Percentiles rank a stretch among this genome's conserved stretches.
phyloP scores from a whole-genome alignment of 2,888 invertebrate genomes.

The Rhorus exstirpatorius region DNA sequence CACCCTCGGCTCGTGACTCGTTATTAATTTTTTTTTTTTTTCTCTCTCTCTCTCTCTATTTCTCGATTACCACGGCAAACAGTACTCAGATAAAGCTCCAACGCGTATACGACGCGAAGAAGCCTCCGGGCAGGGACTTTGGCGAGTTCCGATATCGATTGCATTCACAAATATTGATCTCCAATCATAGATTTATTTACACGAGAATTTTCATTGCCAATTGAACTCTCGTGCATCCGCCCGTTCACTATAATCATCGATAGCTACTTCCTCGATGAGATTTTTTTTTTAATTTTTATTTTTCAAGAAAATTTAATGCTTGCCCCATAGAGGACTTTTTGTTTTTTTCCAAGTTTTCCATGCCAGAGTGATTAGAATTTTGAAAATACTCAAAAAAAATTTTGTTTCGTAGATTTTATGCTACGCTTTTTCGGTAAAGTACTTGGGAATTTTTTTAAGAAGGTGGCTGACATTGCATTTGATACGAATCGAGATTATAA shows the following conservation, averaged over 20 bases:
- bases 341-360: no score
- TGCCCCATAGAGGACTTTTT: not conserved
- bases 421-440: no score
- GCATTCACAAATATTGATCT: slow-evolving; percentile 62
- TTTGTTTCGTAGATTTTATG: no score
- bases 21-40: slow-evolving; percentile 13
- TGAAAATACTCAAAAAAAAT: no score
- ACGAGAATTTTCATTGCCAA: slow-evolving; percentile 56
- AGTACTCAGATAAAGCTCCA: slow-evolving; percentile 48
- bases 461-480: no score
- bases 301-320: not conserved
- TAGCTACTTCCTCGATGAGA: slow-evolving; percentile 19
- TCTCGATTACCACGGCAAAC: slow-evolving; percentile 26
- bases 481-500: no score
- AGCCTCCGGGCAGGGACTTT: not conserved
- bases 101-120: not conserved
- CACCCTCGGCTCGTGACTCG: not conserved
- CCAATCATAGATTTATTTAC: slow-evolving; percentile 59
- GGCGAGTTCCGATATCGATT: slow-evolving; percentile 62
- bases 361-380: no score
- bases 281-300: not conserved
- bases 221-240: not conserved
- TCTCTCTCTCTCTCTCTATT: not conserved
- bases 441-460: no score
- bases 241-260: slow-evolving; percentile 1